Conservation (phyloP, 2,797 vertebrate species). For the Cynopterus sphinx region DNA sequence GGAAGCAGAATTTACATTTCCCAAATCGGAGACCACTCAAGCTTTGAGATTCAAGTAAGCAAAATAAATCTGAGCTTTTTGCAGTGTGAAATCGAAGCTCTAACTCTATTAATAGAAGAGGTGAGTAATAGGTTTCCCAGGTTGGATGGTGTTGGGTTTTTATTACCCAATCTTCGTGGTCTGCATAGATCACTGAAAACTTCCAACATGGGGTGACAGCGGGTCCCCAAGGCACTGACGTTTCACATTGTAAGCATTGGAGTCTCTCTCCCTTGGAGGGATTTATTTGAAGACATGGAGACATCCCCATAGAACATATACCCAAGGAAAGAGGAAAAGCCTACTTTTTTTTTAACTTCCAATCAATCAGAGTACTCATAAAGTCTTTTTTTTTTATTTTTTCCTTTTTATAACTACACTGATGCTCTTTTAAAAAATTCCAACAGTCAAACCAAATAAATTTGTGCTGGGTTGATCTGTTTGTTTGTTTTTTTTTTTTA, state of each 20-base stretch:
- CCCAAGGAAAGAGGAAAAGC: constrained; percentile 20
- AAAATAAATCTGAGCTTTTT: constrained; percentile 77
- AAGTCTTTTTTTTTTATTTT: not conserved
- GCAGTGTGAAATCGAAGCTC: constrained; percentile 65
- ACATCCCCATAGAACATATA: not conserved
- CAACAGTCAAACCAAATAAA: constrained; percentile 25
- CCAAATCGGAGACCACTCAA: constrained; percentile 69
- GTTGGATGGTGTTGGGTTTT: constrained; percentile 57
- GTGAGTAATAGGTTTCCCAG: constrained; percentile 51
- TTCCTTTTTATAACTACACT: not conserved
- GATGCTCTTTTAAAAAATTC: constrained; percentile 36
- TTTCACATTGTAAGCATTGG: not conserved
- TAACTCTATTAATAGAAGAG: constrained; percentile 67
- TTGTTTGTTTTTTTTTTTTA: constrained; percentile 32
- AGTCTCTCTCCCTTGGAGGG: constrained; percentile 30
- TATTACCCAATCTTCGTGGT: constrained; percentile 56
- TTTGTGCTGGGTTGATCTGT: not conserved
- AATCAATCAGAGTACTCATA: constrained; percentile 43
- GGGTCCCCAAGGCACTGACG: not conserved
- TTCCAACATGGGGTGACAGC: constrained; percentile 14
- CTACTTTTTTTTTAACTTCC: constrained; percentile 41
- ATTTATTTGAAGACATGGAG: constrained; percentile 58
- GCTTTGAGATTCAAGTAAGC: constrained; percentile 65
- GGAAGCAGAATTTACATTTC: constrained; percentile 74
- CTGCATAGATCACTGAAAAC: constrained; percentile 52